Base-by-base conservation (phyloP, 2,888 invertebrate genomes). In the Melinaea menophilus region DNA sequence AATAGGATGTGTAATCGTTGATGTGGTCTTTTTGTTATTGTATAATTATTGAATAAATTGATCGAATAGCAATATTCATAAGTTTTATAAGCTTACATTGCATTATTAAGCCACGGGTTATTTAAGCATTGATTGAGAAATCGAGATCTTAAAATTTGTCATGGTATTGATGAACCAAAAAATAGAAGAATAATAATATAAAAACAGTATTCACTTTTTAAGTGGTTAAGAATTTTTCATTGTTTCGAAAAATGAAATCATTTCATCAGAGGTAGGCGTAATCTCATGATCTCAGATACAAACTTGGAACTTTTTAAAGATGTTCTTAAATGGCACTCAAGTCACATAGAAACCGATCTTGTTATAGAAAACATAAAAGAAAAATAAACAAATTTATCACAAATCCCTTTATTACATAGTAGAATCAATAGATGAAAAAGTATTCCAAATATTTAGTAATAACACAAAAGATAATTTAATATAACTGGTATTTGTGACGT, bases 241-340 rank as follows among this genome's bases (percentile, higher is more conserved):
- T 74, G 71, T 75, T 75, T 31, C 75, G 75, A 75, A 75, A 63
- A 69, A 74, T 74, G 75, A 56, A 45, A 35, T 59, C 66, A 51
- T 41, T 48, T 61, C 46, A 56, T 35, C 54, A 68, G 56, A 48
- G 60, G 56, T 45, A 37, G 67, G 64, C 69, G 71, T 86, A 83
- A 74, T 76, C 76, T 70, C 78, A 89, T 89, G 89, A 84, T 86
- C 69, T 81, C 86, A 47, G 57, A 72, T 61, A 73, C 81, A 41
- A 84, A 85, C 45, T 69, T 79, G 62, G 80, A 81, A 65, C 55
- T 72, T 37, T 69, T 74, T 56, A 77, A 78, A 60, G 69, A 73
- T 46, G 69, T 73, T n/a, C 58, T 76, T 80, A 79, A 72, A 90
- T 90, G 90, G 90, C 88, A 88, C 76, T 73, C 65, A 34, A 79